A percentile compares a stretch with the other conserved stretches of the same genome.
These are phyloP conservation scores for Illadopsis cleaveri DNA, from an alignment of 2,113 vertebrate genomes.

Conservation along the genomic window DNA sequence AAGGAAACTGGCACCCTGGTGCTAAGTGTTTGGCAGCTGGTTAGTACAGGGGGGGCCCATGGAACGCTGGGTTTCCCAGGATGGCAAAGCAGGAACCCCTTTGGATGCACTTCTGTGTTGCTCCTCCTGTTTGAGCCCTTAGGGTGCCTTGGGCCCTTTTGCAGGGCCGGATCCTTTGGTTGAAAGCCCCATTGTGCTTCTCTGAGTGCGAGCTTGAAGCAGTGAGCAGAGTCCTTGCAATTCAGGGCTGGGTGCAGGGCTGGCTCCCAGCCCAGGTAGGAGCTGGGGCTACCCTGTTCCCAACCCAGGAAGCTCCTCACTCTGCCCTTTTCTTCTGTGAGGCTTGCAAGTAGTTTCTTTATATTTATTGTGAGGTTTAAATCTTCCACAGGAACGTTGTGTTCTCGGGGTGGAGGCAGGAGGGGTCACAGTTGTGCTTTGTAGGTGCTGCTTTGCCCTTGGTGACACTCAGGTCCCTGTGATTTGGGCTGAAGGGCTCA, in stretches of 20 bases:
- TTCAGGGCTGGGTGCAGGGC: background rate
- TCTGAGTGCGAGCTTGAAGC: accelerated
- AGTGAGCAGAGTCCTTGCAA: background rate
- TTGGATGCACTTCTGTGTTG: background rate
- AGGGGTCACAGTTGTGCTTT: background rate
- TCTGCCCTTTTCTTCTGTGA: background rate
- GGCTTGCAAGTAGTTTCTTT: background rate
- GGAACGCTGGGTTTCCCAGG: background rate
- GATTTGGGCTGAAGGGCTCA: background rate
- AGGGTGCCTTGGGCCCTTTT: background rate
- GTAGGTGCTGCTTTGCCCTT: background rate
- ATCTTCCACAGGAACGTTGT: background rate
- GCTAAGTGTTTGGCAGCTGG: background rate
- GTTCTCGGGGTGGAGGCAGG: background rate
- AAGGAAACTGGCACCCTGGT: background rate
- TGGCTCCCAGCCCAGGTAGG: background rate
- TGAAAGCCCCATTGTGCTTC: background rate
- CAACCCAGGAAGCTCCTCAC: background rate
- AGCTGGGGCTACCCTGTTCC: background rate
- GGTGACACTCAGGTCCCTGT: background rate
- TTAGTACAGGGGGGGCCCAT: accelerated
- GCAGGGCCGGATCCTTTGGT: background rate
- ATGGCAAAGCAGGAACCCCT: background rate
- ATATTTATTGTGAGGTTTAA: background rate
- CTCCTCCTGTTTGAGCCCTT: background rate